Evolutionary conservation across 23 tunicate species (phyloP), one percentile per base, ranked within the genome.

Genomic region (Ciona savignyi): DNA sequence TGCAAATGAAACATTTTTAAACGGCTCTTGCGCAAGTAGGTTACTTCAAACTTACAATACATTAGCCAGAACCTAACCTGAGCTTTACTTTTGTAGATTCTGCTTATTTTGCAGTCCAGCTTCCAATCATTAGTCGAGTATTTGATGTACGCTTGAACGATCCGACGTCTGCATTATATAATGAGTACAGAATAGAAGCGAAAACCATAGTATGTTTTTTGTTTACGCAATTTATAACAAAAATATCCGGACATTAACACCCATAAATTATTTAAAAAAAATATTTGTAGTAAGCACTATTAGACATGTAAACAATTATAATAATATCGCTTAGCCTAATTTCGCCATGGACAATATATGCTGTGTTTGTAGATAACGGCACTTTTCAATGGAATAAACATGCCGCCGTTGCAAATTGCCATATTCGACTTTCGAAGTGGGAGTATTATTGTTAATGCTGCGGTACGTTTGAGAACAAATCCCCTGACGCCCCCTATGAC

Each of bases 21-120:
- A 69, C 23, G 73, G 73, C 4, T 32, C 49, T 69, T 69, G 73
- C 51, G 33, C 51, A 32, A 35, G 73, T 69, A 69, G 15, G 56
- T 42, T 42, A 15, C 11, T 6, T 6, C 15, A 15, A 42, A 42
- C 15, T 9, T 42, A 42, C 15, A 42, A 15, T 42, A 42, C 11
- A 15, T 9, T 42, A 15, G 56, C 11, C n/a, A n/a, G n/a, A n/a
- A n/a, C n/a, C n/a, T n/a, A n/a, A n/a, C n/a, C n/a, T n/a, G n/a
- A n/a, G n/a, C n/a, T n/a, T n/a, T n/a, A n/a, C n/a, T n/a, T n/a
- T 42, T 42, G 11, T 15, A 42, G 56, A 15, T 42, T 42, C 56
- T 9, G 56, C 56, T 6, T 42, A 42, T 15, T 42, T 42, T 42
- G 11, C 9, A 42, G 15, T 42, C 56, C 56, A 42, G 56, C 56